A percentile compares a stretch with the other conserved stretches of the same genome.
Evolutionary conservation across 2,888 invertebrate species (phyloP).

Genomic region (Microctonus aethiopoides): DNA sequence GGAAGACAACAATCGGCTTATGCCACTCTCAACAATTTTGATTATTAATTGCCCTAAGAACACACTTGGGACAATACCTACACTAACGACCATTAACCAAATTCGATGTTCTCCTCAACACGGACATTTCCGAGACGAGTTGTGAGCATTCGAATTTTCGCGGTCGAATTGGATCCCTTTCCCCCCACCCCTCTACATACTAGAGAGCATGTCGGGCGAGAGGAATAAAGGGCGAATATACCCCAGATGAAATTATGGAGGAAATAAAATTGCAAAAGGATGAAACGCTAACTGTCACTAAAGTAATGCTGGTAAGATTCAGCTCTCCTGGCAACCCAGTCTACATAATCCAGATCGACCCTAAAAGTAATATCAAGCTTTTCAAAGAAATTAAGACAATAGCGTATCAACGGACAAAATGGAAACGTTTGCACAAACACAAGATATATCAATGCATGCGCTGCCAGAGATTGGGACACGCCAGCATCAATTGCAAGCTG

Average conservation of each 20-base stretch:
- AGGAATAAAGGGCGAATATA: neutral
- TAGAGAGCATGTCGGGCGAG: conserved; percentile 6
- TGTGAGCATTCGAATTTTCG: no score
- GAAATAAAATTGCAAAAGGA: neutral
- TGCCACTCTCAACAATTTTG: no score
- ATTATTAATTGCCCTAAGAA: no score
- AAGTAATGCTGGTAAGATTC: neutral
- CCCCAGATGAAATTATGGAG: neutral
- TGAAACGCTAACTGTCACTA: neutral
- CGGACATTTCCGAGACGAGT: no score
- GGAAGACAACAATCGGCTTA: no score
- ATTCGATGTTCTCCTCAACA: no score
- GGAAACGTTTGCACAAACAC: conserved; percentile 21
- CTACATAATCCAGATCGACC: conserved; percentile 13
- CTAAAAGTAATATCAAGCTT: neutral
- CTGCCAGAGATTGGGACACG: no score
- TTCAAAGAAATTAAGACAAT: conserved; percentile 6
- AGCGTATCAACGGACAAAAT: conserved; percentile 15
- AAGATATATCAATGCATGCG: conserved; percentile 19
- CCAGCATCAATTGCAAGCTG: conserved; percentile 16
- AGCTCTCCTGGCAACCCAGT: neutral
- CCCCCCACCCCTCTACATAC: no score
- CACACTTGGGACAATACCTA: no score
- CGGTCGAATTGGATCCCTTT: no score
- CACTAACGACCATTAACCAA: no score